These are phyloP conservation scores for Eulemur coronatus DNA, from an alignment of 2,797 vertebrate genomes.

Conservation along the genomic window DNA sequence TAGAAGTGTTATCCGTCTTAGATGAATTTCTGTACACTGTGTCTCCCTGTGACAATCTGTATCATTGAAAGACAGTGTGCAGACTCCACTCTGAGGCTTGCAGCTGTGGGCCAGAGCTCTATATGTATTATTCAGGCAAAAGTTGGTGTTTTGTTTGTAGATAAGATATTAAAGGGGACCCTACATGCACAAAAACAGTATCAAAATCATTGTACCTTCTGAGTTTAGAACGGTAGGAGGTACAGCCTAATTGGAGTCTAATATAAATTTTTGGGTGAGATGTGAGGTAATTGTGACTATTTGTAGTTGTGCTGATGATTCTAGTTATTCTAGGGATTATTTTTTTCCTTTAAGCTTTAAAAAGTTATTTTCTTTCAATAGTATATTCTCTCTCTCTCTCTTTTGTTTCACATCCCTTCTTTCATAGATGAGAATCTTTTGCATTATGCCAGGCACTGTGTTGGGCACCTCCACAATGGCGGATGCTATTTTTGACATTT, in stretches of 20 bases:
- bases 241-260: not conserved
- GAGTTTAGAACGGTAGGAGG: conserved; percentile 6
- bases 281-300: not conserved
- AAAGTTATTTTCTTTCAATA: conserved; percentile 12
- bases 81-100: not conserved
- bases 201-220: not conserved
- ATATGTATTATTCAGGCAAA: not conserved
- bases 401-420: not conserved
- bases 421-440: conserved; percentile 6
- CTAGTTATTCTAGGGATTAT: not conserved
- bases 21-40: not conserved
- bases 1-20: not conserved
- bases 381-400: not conserved
- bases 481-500: conserved; percentile 25
- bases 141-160: conserved; percentile 1
- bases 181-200: not conserved
- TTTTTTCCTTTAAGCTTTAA: not conserved
- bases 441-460: not conserved
- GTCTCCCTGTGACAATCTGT: not conserved
- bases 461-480: not conserved
- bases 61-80: not conserved
- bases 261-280: not conserved
- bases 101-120: not conserved
- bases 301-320: conserved; percentile 25
- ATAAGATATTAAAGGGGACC: not conserved